Conservation (phyloP, 1,140 invertebrate genomes). For the Gryon sp. region DNA sequence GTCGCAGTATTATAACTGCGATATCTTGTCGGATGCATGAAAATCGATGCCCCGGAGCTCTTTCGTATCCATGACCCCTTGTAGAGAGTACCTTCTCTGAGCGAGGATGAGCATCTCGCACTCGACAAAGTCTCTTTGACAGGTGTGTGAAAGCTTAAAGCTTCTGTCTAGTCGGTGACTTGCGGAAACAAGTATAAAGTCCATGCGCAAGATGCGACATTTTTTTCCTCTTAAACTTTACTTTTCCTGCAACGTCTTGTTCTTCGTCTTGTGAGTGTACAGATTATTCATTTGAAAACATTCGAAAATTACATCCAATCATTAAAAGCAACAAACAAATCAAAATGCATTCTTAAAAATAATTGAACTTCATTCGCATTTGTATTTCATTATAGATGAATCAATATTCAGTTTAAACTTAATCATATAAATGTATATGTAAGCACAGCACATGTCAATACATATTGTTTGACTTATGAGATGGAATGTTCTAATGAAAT, state of each 20-base stretch:
- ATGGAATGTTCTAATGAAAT: slow-evolving; percentile 18
- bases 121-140: slow-evolving; percentile 55
- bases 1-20: slow-evolving; percentile 19
- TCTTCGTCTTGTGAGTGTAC: too few relatives aligned
- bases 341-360: too few relatives aligned
- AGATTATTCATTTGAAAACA: too few relatives aligned
- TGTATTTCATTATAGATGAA: slow-evolving; percentile 3
- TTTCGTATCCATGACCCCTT: slow-evolving; percentile 29
- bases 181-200: slow-evolving; percentile 11
- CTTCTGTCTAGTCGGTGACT: slow-evolving; percentile 50
- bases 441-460: slow-evolving; percentile 2
- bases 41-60: slow-evolving; percentile 44
- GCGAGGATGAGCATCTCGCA: slow-evolving; percentile 56
- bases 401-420: slow-evolving; percentile 24
- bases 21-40: slow-evolving; percentile 45
- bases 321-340: too few relatives aligned
- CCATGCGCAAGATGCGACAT: slow-evolving; percentile 10
- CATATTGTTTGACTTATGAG: slow-evolving; percentile 22
- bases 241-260: too few relatives aligned
- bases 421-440: slow-evolving; percentile 20
- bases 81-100: slow-evolving; percentile 34
- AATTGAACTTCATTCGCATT: slow-evolving; percentile 5
- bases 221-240: too few relatives aligned
- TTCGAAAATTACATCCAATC: neutral
- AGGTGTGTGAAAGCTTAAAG: slow-evolving; percentile 51